Evolutionary conservation across 1,140 invertebrate genomes (phyloP), one percentile per base, ranked within the genome.

Genomic region (Drosophila suzukii): DNA sequence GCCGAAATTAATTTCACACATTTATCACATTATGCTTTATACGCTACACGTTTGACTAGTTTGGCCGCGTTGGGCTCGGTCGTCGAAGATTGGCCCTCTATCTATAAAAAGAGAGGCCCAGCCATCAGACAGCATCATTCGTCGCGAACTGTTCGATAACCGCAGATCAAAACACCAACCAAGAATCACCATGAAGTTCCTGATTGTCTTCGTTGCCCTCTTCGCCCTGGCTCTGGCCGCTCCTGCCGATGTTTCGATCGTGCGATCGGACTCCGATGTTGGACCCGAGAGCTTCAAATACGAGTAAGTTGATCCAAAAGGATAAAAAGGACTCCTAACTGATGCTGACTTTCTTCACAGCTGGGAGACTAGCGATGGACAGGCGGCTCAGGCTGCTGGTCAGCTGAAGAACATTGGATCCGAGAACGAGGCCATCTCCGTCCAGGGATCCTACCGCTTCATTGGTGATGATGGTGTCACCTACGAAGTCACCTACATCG

Each of bases 371-470:
- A 71, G 62, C 43, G 65, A 91, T 77, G 89, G 85, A 7, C 17
- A 20, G n/a, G 2, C 24, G 0, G 30, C 59, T 13, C 1, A 75
- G 4, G 67, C 56, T 6, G 2, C 13, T 0, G 91, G 90, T 38
- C 1, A 68, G 0, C 39, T 91, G 27, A 71, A 63, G 0, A 73
- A 92, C 6, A 0, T n/a, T 32, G 91, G 91, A 17, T 8, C 70
- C 7, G 91, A 92, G 0, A 5, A 91, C 0, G 91, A 92, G 50
- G 68, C 93, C 6, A 76, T 95, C 8, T 76, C 85, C 5, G 94
- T 95, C 20, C 81, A 89, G 0, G 95, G 95, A 6, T 93, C 93
- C 65, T 61, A 13, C 50, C 2, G 2, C 15, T 61, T 39, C 4
- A 24, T 61, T 6, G 59, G 7, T 0, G 59, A 61, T 27, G 59